A percentile compares a stretch with the other conserved stretches of the same genome.
Evolutionary conservation across 1,140 invertebrate genomes (phyloP).

Genomic region (Pogonomyrmex barbatus): DNA sequence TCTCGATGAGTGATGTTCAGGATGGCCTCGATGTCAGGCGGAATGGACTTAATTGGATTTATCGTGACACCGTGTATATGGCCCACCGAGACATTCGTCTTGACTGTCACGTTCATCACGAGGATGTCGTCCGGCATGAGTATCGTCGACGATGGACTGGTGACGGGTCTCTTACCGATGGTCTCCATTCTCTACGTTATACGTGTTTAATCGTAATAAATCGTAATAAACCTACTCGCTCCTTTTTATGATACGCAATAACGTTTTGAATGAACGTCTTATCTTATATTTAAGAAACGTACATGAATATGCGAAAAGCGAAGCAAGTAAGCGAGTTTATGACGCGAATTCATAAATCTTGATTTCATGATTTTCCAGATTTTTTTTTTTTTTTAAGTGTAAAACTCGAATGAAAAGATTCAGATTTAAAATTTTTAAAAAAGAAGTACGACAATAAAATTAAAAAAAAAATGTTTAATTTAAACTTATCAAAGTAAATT

Average conservation of each 20-base stretch:
- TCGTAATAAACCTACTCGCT: slow-evolving; percentile 46
- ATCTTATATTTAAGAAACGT: background rate
- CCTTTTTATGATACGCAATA: background rate
- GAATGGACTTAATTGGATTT: slow-evolving; percentile 80
- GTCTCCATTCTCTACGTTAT: slow-evolving; percentile 41
- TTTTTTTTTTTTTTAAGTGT: background rate
- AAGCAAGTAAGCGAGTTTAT: background rate
- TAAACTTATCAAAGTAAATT: background rate
- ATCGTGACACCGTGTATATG: slow-evolving; percentile 79
- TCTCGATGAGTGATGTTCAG: slow-evolving; percentile 84
- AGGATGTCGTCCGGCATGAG: slow-evolving; percentile 81
- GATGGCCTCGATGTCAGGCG: slow-evolving; percentile 83
- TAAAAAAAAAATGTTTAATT: background rate
- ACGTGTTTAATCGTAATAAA: no score
- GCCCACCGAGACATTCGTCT: slow-evolving; percentile 83
- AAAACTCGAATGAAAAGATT: no score
- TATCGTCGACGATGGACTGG: slow-evolving; percentile 74
- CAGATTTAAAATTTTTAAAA: background rate
- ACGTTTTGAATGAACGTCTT: background rate
- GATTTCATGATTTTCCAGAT: background rate
- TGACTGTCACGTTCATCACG: slow-evolving; percentile 84
- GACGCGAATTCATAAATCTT: background rate
- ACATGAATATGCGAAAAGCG: background rate
- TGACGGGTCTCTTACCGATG: slow-evolving; percentile 70
- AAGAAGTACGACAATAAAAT: background rate